These are phyloP conservation scores for Tupiocoris notatus DNA, from an alignment of 2,888 invertebrate species.

Conservation along the genomic window DNA sequence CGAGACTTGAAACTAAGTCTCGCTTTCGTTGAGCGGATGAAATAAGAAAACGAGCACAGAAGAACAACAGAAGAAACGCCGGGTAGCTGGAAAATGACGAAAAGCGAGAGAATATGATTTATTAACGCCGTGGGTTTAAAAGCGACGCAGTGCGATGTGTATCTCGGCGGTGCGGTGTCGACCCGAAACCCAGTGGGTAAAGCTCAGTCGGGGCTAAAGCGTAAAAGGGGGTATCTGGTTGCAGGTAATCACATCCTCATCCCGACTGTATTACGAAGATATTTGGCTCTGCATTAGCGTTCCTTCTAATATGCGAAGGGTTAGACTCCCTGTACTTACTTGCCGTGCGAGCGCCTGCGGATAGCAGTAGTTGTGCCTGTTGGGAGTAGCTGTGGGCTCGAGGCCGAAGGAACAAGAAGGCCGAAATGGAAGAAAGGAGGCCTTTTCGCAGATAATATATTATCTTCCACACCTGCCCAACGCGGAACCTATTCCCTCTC, in stretches of 20 bases:
- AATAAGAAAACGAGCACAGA: too few relatives aligned
- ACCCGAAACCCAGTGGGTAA: background rate
- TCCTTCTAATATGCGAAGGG: background rate
- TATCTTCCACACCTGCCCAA: background rate
- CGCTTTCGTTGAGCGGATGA: too few relatives aligned
- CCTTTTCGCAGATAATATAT: background rate
- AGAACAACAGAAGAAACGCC: too few relatives aligned
- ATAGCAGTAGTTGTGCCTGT: background rate
- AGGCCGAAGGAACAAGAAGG: background rate
- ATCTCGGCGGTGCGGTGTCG: background rate
- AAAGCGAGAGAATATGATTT: background rate
- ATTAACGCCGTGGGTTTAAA: background rate
- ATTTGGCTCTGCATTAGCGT: constrained; percentile 14
- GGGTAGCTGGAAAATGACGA: background rate
- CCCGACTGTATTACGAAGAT: constrained; percentile 15
- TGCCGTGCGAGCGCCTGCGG: background rate
- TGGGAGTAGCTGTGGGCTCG: background rate
- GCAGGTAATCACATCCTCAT: constrained; percentile 5
- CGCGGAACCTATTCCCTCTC: too few relatives aligned
- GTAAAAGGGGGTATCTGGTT: background rate
- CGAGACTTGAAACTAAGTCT: too few relatives aligned
- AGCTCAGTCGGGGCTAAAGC: background rate
- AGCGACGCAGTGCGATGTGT: background rate
- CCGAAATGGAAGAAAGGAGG: background rate
- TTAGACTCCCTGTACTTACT: background rate